Evolutionary conservation across 37 sponge, comb jelly and placozoan species (phyloP).

Genomic region (Chondrilla cf. caribensis): DNA sequence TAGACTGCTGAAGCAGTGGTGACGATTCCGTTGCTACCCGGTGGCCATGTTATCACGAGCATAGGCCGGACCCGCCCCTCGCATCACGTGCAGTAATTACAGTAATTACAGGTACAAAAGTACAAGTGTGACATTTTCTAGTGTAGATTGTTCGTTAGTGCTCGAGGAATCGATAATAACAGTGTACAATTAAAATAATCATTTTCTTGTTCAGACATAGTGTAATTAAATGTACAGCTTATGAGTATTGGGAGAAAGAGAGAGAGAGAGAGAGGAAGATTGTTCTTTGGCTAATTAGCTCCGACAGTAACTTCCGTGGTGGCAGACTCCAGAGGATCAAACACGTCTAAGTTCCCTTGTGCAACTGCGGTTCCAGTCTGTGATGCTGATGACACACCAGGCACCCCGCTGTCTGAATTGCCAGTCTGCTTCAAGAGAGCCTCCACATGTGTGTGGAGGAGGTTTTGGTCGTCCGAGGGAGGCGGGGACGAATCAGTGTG

Average conservation of each 20-base stretch:
- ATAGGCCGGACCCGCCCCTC: too few relatives aligned
- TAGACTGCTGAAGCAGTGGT: too few relatives aligned
- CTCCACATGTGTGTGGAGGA: neutral
- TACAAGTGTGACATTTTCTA: too few relatives aligned
- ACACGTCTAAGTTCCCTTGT: neutral
- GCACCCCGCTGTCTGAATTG: too few relatives aligned
- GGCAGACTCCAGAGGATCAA: neutral
- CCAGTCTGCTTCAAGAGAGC: neutral
- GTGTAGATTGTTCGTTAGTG: too few relatives aligned
- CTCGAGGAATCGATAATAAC: neutral
- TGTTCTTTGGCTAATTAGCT: neutral
- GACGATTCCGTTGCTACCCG: too few relatives aligned
- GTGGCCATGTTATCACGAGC: too few relatives aligned
- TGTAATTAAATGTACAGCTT: neutral
- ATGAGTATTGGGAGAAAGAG: neutral
- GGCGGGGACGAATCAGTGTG: neutral
- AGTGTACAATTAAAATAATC: neutral
- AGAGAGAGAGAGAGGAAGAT: neutral
- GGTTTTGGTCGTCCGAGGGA: neutral
- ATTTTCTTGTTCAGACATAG: neutral
- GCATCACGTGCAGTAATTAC: too few relatives aligned
- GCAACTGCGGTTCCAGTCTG: neutral
- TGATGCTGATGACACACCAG: neutral
- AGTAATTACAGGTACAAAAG: too few relatives aligned
- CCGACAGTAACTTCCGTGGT: constrained; percentile 2